Evolutionary conservation across 2,797 vertebrate species (phyloP).

Genomic region (Parauchenoglanis ngamensis): DNA sequence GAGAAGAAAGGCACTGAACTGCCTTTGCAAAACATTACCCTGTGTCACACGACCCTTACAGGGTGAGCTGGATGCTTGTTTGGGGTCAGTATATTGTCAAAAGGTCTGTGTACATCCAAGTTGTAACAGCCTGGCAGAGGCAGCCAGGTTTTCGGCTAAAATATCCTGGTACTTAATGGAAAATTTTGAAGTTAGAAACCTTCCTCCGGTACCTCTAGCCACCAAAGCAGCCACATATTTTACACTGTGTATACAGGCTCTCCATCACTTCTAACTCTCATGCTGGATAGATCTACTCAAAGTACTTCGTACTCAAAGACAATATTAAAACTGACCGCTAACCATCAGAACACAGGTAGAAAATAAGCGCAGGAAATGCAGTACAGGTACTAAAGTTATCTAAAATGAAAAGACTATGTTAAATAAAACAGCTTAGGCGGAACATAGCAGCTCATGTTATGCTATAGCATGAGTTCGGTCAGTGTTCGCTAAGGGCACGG

Average conservation of each 20-base stretch:
- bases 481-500: slow-evolving; percentile 46
- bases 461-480: slow-evolving; percentile 16
- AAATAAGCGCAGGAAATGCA: not conserved
- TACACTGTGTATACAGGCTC: not conserved
- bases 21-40: not conserved
- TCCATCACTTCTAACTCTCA: not conserved
- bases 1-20: not conserved
- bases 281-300: not conserved
- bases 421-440: not conserved
- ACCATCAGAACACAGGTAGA: not conserved
- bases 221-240: not conserved
- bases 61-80: not conserved
- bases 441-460: slow-evolving; percentile 15
- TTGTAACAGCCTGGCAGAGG: not conserved
- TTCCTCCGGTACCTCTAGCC: not conserved
- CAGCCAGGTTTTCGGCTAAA: not conserved
- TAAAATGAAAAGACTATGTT: not conserved
- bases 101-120: not conserved
- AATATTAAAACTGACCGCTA: not conserved
- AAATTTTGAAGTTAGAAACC: not conserved
- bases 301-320: not conserved
- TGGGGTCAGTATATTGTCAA: not conserved
- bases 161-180: not conserved
- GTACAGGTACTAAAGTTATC: not conserved
- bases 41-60: not conserved